These are phyloP conservation scores for Nanorana parkeri DNA, from an alignment of 2,113 vertebrate genomes.

Conservation along the genomic window DNA sequence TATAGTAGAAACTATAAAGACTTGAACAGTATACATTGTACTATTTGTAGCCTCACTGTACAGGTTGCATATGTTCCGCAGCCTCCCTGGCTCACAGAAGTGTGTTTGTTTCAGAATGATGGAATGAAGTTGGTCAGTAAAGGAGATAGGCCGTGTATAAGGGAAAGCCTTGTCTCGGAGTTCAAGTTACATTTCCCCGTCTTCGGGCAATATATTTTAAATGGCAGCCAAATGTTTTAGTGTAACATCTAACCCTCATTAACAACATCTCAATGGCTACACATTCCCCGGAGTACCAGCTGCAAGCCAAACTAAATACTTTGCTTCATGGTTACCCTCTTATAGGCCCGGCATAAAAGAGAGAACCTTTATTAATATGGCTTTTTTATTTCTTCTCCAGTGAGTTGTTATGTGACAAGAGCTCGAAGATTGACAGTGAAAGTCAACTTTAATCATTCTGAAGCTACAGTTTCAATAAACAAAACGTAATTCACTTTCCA, in stretches of 20 bases:
- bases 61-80: not conserved
- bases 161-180: conserved; percentile 43
- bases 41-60: conserved; percentile 18
- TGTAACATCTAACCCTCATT: conserved; percentile 56
- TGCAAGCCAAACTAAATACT: conserved; percentile 51
- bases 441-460: conserved; percentile 2
- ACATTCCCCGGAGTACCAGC: conserved; percentile 12
- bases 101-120: conserved; percentile 5
- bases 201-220: conserved; percentile 49
- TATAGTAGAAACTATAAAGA: not conserved
- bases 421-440: not conserved
- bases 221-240: conserved; percentile 54
- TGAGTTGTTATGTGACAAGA: not conserved
- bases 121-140: not conserved
- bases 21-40: not conserved
- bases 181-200: conserved; percentile 50
- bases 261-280: conserved; percentile 41
- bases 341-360: conserved; percentile 1
- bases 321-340: conserved; percentile 35
- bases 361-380: conserved; percentile 9
- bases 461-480: not conserved
- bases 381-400: conserved; percentile 8
- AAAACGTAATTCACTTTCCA: not conserved
- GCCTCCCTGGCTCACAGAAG: conserved; percentile 14
- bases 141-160: conserved; percentile 30